Base-by-base conservation (phyloP, 2,888 invertebrate genomes). In the Ectemnius cavifrons region DNA sequence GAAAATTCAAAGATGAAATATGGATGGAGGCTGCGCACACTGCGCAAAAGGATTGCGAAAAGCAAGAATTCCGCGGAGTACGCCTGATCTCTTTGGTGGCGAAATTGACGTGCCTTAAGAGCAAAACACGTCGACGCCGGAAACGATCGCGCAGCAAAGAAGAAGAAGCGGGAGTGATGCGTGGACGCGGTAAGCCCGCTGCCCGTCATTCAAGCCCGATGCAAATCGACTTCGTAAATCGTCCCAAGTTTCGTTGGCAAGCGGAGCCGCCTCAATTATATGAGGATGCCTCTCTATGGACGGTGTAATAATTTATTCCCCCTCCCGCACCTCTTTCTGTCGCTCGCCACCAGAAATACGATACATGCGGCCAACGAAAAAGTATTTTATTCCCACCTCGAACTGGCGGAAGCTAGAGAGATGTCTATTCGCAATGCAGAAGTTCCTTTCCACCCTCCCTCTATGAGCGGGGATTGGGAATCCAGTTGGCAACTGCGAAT, bases 171-270 rank as follows among this genome's bases (percentile, higher is more conserved):
- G 20, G 16, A 20, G 58, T 8, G 45, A 37, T 49, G 20, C 62
- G 28, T 47, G 47, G 4, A 16, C 52, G 52, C 52, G 16, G 14
- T 52, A 52, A 52, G 27, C 23, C 6, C 49, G 59, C 49, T 70
- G 56, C 63, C 66, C 59, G 63, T 60, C 52, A 37, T 47, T 71
- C 73, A 23, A 23, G 18, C 8, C 37, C 60, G 20, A 70, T 27
- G 57, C 62, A 27, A 69, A 62, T 77, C 74, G 67, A 37, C 59
- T 69, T 74, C 64, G 65, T 69, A 65, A 71, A 71, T 71, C 71
- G 57, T 16, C 18, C 47, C 58, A 61, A 73, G 65, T 64, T 67
- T 70, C 63, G 61, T 77, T 77, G 79, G 79, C 79, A 79, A 69
- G 18, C 18, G 13, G 8, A 27, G n/a, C 2, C 14, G 37, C n/a